Evolutionary conservation across 2,888 invertebrate species (phyloP).

Genomic region (Agrochola lota): DNA sequence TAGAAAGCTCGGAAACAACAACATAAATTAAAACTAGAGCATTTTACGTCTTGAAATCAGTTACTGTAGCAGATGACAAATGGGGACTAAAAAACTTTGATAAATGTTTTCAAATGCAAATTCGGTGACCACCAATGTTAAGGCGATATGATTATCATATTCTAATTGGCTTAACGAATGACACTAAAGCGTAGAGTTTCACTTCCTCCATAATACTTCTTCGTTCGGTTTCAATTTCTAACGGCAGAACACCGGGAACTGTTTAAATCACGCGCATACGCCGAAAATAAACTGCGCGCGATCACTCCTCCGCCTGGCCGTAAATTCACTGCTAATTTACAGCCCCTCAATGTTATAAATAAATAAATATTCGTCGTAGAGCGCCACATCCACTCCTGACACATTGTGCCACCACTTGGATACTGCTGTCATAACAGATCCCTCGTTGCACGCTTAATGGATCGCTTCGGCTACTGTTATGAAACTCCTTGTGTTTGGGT

Average conservation of each 20-base stretch:
- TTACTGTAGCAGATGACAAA: slow-evolving; percentile 61
- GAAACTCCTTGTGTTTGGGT: slow-evolving; percentile 49
- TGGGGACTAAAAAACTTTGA: slow-evolving; percentile 48
- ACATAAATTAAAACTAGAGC: slow-evolving; percentile 57
- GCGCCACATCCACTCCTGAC: slow-evolving; percentile 82
- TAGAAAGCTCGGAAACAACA: slow-evolving; percentile 50
- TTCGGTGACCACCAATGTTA: slow-evolving; percentile 55
- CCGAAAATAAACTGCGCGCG: slow-evolving; percentile 87
- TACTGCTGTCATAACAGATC: slow-evolving; percentile 88
- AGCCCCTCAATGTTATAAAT: slow-evolving; percentile 89
- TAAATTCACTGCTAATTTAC: slow-evolving; percentile 90
- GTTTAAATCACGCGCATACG: slow-evolving; percentile 87
- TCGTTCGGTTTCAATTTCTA: slow-evolving; percentile 77
- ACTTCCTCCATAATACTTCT: slow-evolving; percentile 75
- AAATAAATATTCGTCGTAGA: slow-evolving; percentile 88
- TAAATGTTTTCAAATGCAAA: slow-evolving; percentile 58
- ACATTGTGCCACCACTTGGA: slow-evolving; percentile 86
- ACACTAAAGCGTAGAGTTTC: slow-evolving; percentile 70
- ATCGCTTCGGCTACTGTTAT: slow-evolving; percentile 67
- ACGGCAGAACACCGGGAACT: slow-evolving; percentile 75
- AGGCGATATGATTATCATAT: slow-evolving; percentile 66
- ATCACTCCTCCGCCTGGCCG: slow-evolving; percentile 85
- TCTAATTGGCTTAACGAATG: slow-evolving; percentile 76
- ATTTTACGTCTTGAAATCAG: slow-evolving; percentile 59
- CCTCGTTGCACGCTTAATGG: slow-evolving; percentile 81